Evolutionary conservation across 2,113 vertebrate genomes (phyloP), one percentile per base, ranked within the genome.

Genomic region (Ageneiosus marmoratus): DNA sequence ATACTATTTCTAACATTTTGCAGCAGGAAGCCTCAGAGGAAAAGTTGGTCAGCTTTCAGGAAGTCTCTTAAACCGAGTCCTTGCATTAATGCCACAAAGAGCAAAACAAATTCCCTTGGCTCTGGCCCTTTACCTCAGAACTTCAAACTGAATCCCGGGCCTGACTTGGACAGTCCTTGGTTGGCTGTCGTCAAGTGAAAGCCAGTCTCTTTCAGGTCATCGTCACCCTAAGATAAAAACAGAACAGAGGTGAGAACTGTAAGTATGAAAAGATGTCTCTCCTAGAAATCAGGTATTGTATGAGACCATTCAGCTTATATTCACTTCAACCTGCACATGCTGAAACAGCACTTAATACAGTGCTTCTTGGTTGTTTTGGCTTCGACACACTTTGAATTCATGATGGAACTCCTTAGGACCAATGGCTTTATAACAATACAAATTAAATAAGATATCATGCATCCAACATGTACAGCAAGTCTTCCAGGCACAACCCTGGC

Each of bases 131-230:
- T 20, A 13, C 22, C 72, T 95, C 88, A 99, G 87, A 99, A 99
- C 84, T 99, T 99, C 79, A 99, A 95, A 92, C 97, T 99, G 91
- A 99, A 99, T 37, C 98, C 98, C 0, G 97, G 97, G 2, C 98
- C 98, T 0, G 96, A 96, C 0, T 97, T 97, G 0, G 98, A 99
- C 0, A 94, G 97, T 37, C 98, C 98, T 91, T 99, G 98, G 62
- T 96, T 98, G 0, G 97, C 98, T 87, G 96, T 97, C 20, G 97
- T 99, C 86, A 99, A 92, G 67, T 99, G 97, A 89, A 99, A 99
- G 51, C 98, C 98, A 0, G 97, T 98, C 73, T 99, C 97, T 58
- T 96, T 98, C 4, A 99, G 91, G 86, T 99, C 98, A 0, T 99
- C 97, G 0, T 99, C 97, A 0, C 97, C 97, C 98, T 99, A 86